A percentile compares a stretch with the other conserved stretches of the same genome.
phyloP scores from a whole-genome alignment of 2,113 vertebrate species.

The Gobius niger region DNA sequence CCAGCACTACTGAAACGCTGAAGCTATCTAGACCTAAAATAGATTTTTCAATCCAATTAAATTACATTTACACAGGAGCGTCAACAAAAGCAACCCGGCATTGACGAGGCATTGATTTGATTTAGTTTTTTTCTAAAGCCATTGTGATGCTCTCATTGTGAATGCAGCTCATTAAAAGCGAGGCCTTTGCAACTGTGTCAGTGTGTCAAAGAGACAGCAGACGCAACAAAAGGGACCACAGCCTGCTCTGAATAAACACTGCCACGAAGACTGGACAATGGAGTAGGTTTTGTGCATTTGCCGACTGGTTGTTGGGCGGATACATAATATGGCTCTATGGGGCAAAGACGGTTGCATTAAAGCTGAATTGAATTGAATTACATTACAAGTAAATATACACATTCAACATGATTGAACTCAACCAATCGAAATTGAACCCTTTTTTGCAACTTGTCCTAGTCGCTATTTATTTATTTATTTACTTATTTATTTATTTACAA shows the following conservation, averaged over 20 bases:
- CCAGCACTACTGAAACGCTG: slow-evolving; percentile 19
- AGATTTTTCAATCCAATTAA: slow-evolving; percentile 58
- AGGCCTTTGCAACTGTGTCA: slow-evolving; percentile 57
- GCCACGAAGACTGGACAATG: not conserved
- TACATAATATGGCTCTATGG: not conserved
- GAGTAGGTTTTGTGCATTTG: slow-evolving; percentile 1
- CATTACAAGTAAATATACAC: no score
- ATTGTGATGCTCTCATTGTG: slow-evolving; percentile 45
- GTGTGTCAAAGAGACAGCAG: slow-evolving; percentile 58
- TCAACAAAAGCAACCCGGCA: slow-evolving; percentile 27
- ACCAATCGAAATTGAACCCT: no score
- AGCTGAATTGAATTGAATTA: no score
- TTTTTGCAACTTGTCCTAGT: not conserved
- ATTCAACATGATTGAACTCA: no score
- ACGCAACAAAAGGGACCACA: slow-evolving; percentile 18
- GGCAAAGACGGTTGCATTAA: no score
- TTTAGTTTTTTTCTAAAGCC: slow-evolving; percentile 30
- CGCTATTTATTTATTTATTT: not conserved
- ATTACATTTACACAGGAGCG: slow-evolving; percentile 49
- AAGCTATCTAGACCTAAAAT: slow-evolving; percentile 40
- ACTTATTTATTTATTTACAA: not conserved
- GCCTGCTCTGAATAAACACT: slow-evolving; percentile 5
- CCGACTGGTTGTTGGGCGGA: not conserved
- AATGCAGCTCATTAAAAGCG: slow-evolving; percentile 57
- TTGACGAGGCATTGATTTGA: slow-evolving; percentile 54